Percentiles rank a stretch among this genome's conserved stretches.
phyloP scores from a whole-genome alignment of 1,140 invertebrate genomes.

The Neodiprion virginianus region DNA sequence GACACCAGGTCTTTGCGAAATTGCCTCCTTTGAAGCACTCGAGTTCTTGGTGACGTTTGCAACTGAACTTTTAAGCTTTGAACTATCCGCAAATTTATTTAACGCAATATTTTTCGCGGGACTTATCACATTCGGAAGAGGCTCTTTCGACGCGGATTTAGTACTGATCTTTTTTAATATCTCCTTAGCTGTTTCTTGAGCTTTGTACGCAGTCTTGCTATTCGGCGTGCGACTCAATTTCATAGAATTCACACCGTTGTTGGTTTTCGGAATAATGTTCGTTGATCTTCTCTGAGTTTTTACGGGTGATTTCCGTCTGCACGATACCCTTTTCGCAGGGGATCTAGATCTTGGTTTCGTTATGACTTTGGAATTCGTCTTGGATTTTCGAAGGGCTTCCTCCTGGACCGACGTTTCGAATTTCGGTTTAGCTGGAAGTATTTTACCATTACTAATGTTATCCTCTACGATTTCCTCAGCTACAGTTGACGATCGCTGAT shows the following conservation, averaged over 20 bases:
- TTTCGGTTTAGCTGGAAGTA: too few species aligned
- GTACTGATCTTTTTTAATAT: constrained; percentile 17
- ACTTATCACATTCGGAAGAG: neutral
- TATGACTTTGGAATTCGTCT: neutral
- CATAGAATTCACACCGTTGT: neutral
- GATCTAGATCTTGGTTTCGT: constrained; percentile 48
- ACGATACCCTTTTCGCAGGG: constrained; percentile 46
- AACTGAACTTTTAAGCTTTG: neutral
- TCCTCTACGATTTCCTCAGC: too few species aligned
- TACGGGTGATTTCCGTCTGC: constrained; percentile 47
- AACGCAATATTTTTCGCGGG: neutral
- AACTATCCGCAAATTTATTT: neutral
- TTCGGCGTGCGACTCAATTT: constrained; percentile 21
- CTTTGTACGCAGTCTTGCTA: constrained; percentile 25
- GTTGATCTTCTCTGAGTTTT: constrained; percentile 44
- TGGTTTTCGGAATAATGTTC: constrained; percentile 24
- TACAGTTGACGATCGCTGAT: too few species aligned
- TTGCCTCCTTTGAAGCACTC: neutral
- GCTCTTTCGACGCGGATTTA: constrained; percentile 1
- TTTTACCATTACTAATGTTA: too few species aligned
- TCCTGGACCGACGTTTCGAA: too few species aligned
- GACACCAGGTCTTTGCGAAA: neutral
- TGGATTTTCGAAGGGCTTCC: neutral
- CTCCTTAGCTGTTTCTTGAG: constrained; percentile 26
- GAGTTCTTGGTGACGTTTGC: neutral